A percentile compares a stretch with the other conserved stretches of the same genome.
These are phyloP conservation scores for Aphodius sticticus DNA, from an alignment of 2,888 invertebrate species.

Conservation along the genomic window DNA sequence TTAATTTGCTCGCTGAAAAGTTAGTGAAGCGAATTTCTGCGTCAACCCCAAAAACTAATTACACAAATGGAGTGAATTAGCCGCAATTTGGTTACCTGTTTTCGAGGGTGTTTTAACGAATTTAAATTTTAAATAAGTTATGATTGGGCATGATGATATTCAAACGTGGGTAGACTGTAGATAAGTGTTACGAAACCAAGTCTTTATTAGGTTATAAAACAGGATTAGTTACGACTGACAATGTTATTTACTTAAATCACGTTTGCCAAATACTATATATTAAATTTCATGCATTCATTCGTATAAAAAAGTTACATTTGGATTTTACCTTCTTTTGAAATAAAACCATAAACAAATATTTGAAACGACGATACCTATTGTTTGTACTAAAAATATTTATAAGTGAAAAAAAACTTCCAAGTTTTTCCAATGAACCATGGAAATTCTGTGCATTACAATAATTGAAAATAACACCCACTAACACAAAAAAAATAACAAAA, in stretches of 20 bases:
- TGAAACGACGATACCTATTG: too few species aligned
- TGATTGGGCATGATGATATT: not conserved
- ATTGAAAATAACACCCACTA: too few species aligned
- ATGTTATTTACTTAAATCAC: too few species aligned
- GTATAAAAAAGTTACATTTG: too few species aligned
- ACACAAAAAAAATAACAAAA: not conserved
- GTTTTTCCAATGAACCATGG: too few species aligned
- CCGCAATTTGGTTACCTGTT: not conserved
- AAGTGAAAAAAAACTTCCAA: too few species aligned
- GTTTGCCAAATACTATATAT: too few species aligned
- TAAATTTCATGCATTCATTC: too few species aligned
- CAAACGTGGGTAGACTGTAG: not conserved
- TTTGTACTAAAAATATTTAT: too few species aligned
- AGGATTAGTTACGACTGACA: not conserved
- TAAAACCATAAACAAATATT: too few species aligned
- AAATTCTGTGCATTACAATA: too few species aligned
- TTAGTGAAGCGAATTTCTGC: not conserved
- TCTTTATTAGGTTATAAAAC: not conserved
- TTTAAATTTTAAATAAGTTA: constrained; percentile 4
- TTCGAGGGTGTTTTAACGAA: not conserved
- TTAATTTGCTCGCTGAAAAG: not conserved
- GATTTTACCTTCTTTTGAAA: too few species aligned
- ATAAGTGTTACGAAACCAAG: not conserved
- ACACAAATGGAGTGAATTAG: not conserved
- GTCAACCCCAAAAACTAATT: not conserved